Base-by-base conservation (phyloP, 2,888 invertebrate species). In the Drosophila parthenogenetica region DNA sequence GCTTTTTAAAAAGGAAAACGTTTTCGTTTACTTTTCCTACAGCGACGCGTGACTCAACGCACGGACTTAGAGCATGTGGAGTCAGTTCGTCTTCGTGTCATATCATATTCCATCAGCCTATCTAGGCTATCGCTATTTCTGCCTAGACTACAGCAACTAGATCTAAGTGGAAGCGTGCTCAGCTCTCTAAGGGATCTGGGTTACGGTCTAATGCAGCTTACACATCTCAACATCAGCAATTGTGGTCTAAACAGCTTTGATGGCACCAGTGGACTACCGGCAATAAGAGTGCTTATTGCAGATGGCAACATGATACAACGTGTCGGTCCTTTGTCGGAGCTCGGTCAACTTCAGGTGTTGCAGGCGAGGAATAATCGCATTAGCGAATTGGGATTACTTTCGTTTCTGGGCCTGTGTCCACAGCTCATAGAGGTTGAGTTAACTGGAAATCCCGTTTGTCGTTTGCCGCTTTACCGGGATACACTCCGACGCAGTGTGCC, bases 121-220 rank as follows among this genome's bases (percentile, higher is more conserved):
- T 94, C 95, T 43, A 93, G 95, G 22, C 91, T 96, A 0, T 93
- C 94, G 43, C 91, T 94, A 1, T 93, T 95, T 58, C 93, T 94
- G 43, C 96, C 96, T 3, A 93, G 93, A 46, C 92, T 96, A 3
- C 92, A 93, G 10, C 93, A 93, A 4, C 91, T 96, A 40, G 94
- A 93, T 39, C 91, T 96, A 4, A 95, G 95, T 68, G 96, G 95
- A 29, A 95, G 95, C 77, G 94, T 94, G 7, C 90, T 96, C 1
- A 93, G 93, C 5, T 95, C 95, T 0, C 89, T 96, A 48, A 93
- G 96, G 60, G 96, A 96, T 84, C 93, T 96, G 17, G 96, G 96
- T 17, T 94, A 94, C 73, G 94, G 94, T 22, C 92, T 96, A 68
- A 92, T 93, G 53, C 94, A 94, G 49, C 73, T 93, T 16, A 89